A percentile compares a stretch with the other conserved stretches of the same genome.
Evolutionary conservation across 2,888 invertebrate species (phyloP).

Genomic region (Conistra vaccinii): DNA sequence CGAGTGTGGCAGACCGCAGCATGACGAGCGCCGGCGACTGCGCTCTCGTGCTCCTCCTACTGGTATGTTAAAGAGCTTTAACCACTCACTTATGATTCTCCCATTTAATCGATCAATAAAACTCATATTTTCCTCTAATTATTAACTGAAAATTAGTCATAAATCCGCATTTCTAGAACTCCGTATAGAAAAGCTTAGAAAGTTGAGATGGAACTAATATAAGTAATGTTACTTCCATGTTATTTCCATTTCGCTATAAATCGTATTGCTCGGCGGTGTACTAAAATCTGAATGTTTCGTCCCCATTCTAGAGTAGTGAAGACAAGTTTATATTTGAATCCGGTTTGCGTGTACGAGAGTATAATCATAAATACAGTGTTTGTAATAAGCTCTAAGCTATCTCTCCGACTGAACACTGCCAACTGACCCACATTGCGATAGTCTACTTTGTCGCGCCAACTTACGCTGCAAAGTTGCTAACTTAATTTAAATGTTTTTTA

Average conservation of each 20-base stretch:
- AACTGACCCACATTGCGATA: constrained; percentile 61
- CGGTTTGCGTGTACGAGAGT: constrained; percentile 62
- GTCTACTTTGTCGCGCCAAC: constrained; percentile 49
- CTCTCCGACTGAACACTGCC: constrained; percentile 53
- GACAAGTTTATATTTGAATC: constrained; percentile 67
- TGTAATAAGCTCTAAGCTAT: constrained; percentile 65
- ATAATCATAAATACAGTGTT: constrained; percentile 68
- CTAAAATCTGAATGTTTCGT: constrained; percentile 61
- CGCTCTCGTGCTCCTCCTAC: constrained; percentile 85
- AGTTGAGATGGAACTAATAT: constrained; percentile 17
- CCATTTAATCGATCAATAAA: constrained; percentile 7
- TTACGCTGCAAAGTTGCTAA: constrained; percentile 8
- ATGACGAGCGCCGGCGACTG: constrained; percentile 88
- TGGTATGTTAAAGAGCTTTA: constrained; percentile 78
- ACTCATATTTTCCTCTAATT: constrained; percentile 1
- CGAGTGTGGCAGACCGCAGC: constrained; percentile 90
- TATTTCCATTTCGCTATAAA: constrained; percentile 53
- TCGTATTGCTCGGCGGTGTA: constrained; percentile 40
- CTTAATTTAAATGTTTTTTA: constrained; percentile 6
- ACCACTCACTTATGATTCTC: constrained; percentile 15
- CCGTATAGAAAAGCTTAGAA: constrained; percentile 21
- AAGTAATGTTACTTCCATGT: constrained; percentile 6
- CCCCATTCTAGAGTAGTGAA: constrained; percentile 64
- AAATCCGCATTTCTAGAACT: neutral
- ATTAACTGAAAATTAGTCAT: neutral